Percentiles rank a stretch among this genome's conserved stretches.
These are phyloP conservation scores for Liolophura sinensis DNA, from an alignment of 1,140 invertebrate genomes.

Conservation along the genomic window DNA sequence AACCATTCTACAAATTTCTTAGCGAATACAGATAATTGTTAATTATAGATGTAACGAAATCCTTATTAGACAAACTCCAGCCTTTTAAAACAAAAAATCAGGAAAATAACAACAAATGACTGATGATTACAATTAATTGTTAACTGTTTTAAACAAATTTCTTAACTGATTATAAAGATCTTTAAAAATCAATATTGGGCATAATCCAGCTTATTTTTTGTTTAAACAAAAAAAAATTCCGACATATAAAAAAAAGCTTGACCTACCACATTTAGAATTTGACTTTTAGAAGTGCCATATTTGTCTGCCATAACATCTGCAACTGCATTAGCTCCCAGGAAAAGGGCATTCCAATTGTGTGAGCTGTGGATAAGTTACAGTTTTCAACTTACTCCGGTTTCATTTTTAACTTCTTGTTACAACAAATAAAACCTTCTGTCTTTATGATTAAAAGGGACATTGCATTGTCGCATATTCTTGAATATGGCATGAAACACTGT, in stretches of 20 bases:
- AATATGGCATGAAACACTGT: no score
- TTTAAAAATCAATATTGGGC: background rate
- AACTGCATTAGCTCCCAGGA: conserved; percentile 91
- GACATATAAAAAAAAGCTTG: conserved; percentile 7
- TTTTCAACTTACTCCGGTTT: conserved; percentile 62
- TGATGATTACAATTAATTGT: no score
- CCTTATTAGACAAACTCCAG: no score
- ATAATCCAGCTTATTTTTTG: background rate
- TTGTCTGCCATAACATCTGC: conserved; percentile 87
- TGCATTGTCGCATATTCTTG: no score
- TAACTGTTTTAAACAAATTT: no score
- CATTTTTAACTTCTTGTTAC: conserved; percentile 80
- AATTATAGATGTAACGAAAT: no score
- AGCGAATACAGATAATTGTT: no score
- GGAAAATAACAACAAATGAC: no score
- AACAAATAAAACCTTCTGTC: conserved; percentile 68
- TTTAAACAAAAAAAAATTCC: background rate
- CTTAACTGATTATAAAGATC: no score
- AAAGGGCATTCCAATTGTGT: conserved; percentile 97
- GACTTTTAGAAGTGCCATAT: conserved; percentile 86
- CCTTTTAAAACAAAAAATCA: no score
- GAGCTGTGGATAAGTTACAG: conserved; percentile 55
- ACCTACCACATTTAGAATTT: conserved; percentile 63
- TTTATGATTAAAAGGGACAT: no score
- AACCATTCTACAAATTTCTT: no score